Evolutionary conservation across 2,113 vertebrate species (phyloP).

Genomic region (Narcine bancroftii): DNA sequence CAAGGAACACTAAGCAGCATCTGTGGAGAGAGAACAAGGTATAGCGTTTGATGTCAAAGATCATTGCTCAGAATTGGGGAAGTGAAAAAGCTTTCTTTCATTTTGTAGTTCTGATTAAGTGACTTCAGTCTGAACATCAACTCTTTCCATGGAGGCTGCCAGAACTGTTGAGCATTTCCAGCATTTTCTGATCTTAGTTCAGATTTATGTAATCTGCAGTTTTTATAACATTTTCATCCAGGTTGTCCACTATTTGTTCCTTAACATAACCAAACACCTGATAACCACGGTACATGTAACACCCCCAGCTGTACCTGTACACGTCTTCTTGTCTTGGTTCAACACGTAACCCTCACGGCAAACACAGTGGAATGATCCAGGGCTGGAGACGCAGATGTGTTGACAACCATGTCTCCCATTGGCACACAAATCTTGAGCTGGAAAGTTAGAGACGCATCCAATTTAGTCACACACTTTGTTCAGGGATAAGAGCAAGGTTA

Average conservation of each 20-base stretch:
- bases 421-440: constrained; percentile 29
- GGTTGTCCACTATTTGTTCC: background rate
- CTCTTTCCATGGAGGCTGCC: no score
- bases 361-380: constrained; percentile 2
- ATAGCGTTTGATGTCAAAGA: no score
- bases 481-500: background rate
- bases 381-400: constrained; percentile 11
- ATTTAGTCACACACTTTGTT: background rate
- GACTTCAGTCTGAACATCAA: no score
- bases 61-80: no score
- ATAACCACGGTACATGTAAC: background rate
- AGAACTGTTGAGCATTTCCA: no score
- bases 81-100: background rate
- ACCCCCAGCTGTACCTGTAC: background rate
- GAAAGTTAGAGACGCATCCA: background rate
- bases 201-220: no score
- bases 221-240: no score
- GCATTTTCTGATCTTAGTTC: no score
- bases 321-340: constrained; percentile 37
- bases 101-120: no score
- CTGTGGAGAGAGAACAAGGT: no score
- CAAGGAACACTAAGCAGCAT: no score
- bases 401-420: constrained; percentile 1
- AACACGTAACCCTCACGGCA: constrained; percentile 31
- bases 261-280: no score